phyloP scores from a whole-genome alignment of 2,113 vertebrate species.

The Silurus asotus region DNA sequence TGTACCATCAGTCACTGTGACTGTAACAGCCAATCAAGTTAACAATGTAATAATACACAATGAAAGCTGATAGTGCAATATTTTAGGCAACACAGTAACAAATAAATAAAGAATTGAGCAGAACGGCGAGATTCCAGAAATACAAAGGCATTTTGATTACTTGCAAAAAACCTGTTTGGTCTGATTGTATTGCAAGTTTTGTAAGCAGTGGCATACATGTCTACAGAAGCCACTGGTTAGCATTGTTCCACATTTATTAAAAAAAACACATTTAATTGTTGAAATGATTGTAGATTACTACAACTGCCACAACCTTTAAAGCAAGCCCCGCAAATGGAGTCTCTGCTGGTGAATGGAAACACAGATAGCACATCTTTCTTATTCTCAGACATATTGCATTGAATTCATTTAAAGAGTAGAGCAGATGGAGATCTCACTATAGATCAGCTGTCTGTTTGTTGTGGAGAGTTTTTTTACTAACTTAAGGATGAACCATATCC shows the following conservation, averaged over 20 bases:
- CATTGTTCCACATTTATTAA: background rate
- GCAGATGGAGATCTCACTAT: background rate
- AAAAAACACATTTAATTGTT: background rate
- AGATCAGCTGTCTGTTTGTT: background rate
- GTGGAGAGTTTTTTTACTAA: background rate
- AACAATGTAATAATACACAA: conserved; percentile 8
- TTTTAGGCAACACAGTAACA: background rate
- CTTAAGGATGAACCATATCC: background rate
- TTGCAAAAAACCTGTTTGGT: background rate
- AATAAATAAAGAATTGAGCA: background rate
- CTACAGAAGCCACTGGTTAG: background rate
- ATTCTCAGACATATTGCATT: background rate
- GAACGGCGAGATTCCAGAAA: background rate
- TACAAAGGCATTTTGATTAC: background rate
- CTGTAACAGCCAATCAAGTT: background rate
- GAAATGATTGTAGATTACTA: background rate
- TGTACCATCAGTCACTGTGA: conserved; percentile 47
- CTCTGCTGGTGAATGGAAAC: background rate
- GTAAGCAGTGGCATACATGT: background rate
- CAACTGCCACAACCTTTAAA: background rate
- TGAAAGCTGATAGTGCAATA: background rate
- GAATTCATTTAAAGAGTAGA: background rate
- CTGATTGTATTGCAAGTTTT: background rate
- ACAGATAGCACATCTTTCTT: background rate
- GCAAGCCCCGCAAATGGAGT: background rate